Conservation (phyloP, 1,140 invertebrate genomes). For the Lineus longissimus region DNA sequence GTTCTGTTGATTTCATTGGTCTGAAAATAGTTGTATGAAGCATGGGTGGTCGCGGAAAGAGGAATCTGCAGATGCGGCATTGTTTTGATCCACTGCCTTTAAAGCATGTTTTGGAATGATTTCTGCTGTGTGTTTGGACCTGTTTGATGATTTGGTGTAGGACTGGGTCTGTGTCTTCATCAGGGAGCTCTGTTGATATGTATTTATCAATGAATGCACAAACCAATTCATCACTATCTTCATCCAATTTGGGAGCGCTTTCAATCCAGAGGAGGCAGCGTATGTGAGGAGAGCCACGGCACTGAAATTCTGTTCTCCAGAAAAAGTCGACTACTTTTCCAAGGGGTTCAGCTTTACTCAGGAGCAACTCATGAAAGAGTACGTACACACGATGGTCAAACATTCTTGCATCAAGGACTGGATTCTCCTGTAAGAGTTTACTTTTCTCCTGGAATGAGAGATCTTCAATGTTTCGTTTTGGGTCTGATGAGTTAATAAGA, state of each 20-base stretch:
- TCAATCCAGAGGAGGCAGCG: background rate
- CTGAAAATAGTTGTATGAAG: background rate
- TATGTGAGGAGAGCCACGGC: slow-evolving; percentile 11
- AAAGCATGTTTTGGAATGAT: background rate
- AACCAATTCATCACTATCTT: background rate
- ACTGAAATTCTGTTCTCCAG: slow-evolving; percentile 19
- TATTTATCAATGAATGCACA: background rate
- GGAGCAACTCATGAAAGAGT: slow-evolving; percentile 6
- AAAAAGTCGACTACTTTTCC: slow-evolving; percentile 18
- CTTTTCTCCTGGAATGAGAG: background rate
- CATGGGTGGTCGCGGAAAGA: background rate
- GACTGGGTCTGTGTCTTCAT: background rate
- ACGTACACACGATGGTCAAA: slow-evolving; percentile 1
- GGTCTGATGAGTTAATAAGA: background rate
- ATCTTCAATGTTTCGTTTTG: background rate
- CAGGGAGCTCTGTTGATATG: background rate
- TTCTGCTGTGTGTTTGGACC: slow-evolving; percentile 7
- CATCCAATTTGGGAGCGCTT: background rate
- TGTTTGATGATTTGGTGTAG: background rate
- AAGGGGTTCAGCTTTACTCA: slow-evolving; percentile 7
- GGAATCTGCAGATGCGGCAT: background rate
- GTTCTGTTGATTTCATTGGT: background rate
- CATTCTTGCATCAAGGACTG: background rate
- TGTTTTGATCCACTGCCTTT: background rate
- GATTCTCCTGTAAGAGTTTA: background rate